phyloP scores from a whole-genome alignment of 2,797 vertebrate genomes.

The Alcedo atthis region DNA sequence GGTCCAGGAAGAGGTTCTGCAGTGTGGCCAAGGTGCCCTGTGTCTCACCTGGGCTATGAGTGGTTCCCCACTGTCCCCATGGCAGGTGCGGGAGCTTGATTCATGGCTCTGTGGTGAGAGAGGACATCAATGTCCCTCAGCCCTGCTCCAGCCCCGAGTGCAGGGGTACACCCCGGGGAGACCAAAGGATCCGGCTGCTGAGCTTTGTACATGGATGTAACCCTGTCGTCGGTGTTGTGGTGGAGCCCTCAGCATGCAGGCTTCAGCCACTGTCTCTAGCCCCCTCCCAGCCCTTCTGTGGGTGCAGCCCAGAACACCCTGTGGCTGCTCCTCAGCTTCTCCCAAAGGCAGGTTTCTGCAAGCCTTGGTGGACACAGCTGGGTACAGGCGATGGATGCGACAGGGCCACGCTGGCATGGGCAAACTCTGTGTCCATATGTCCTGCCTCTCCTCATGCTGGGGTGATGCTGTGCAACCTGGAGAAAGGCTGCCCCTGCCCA shows the following conservation, averaged over 20 bases:
- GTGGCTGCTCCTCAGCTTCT: background rate
- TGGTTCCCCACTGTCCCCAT: background rate
- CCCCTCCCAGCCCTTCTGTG: background rate
- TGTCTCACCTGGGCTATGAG: background rate
- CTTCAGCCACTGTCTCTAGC: constrained; percentile 13
- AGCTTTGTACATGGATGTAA: constrained; percentile 58
- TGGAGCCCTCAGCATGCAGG: constrained; percentile 63
- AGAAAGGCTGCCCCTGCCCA: background rate
- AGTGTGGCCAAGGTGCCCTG: background rate
- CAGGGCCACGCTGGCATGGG: background rate
- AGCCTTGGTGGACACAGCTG: background rate
- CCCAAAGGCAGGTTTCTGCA: background rate
- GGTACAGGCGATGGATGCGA: background rate
- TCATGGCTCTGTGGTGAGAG: background rate
- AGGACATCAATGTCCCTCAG: fast-evolving
- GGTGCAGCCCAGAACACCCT: background rate
- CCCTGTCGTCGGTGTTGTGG: background rate
- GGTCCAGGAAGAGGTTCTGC: background rate
- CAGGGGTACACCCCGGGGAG: background rate
- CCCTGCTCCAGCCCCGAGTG: background rate
- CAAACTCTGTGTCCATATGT: fast-evolving
- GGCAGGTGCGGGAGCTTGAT: background rate
- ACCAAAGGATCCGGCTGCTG: background rate
- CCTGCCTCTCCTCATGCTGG: fast-evolving
- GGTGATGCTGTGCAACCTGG: background rate